Evolutionary conservation across 1,140 invertebrate species (phyloP).

Genomic region (Oncopodura yosiiana): DNA sequence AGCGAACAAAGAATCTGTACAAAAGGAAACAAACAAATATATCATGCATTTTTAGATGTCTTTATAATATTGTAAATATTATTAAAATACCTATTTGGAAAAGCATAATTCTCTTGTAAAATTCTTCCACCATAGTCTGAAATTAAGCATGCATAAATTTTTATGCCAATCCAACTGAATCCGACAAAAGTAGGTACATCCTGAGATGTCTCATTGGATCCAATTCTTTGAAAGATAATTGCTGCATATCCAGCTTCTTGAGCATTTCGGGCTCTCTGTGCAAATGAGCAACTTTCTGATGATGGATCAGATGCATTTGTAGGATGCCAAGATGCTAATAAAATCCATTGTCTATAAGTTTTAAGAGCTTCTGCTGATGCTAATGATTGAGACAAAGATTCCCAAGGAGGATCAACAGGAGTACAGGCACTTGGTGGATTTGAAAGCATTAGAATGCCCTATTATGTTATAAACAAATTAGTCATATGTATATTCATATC

Average conservation of each 20-base stretch:
- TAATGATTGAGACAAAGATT: background rate
- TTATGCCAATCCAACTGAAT: constrained; percentile 17
- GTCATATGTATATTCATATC: background rate
- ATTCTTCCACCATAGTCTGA: constrained; percentile 8
- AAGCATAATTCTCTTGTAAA: constrained; percentile 8
- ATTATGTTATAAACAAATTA: background rate
- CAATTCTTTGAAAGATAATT: constrained; percentile 10
- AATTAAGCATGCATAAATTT: constrained; percentile 14
- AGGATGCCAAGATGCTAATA: constrained; percentile 1
- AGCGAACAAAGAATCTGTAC: constrained; percentile 14
- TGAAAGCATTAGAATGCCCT: constrained; percentile 14
- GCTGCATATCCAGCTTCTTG: constrained; percentile 18
- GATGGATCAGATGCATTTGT: background rate
- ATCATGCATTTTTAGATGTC: background rate
- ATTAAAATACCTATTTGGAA: constrained; percentile 4
- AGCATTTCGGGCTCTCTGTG: constrained; percentile 12
- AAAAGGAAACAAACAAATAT: background rate
- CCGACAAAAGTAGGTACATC: constrained; percentile 16
- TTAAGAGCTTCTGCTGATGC: no score
- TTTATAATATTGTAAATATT: background rate
- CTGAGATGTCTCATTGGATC: constrained; percentile 6
- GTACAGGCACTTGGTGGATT: constrained; percentile 12
- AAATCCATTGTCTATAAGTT: constrained; percentile 12
- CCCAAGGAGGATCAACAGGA: background rate
- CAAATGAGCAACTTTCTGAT: constrained; percentile 12